Evolutionary conservation across 1,140 invertebrate genomes (phyloP).

Genomic region (Contarinia nasturtii): DNA sequence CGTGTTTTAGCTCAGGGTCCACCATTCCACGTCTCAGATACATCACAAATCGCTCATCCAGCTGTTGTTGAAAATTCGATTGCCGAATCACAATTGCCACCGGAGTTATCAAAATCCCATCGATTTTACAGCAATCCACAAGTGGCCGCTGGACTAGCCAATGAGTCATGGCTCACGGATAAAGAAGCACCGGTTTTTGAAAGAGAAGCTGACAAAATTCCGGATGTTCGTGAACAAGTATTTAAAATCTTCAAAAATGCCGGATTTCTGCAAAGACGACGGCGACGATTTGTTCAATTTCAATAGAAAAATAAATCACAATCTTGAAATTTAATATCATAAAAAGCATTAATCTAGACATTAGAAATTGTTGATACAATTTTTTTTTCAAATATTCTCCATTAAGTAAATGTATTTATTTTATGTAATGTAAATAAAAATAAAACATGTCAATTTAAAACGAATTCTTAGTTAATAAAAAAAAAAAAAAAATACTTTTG

Average conservation of each 20-base stretch:
- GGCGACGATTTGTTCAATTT: neutral
- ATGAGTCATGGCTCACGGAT: slow-evolving; percentile 51
- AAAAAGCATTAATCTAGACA: too few species aligned
- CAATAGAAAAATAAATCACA: too few species aligned
- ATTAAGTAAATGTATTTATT: too few species aligned
- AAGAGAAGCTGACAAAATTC: slow-evolving; percentile 58
- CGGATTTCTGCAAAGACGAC: slow-evolving; percentile 29
- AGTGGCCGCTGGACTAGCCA: slow-evolving; percentile 45
- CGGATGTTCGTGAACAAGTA: slow-evolving; percentile 49
- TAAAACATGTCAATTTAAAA: too few species aligned
- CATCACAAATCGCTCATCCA: slow-evolving; percentile 25
- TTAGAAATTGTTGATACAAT: too few species aligned
- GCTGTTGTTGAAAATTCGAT: slow-evolving; percentile 35
- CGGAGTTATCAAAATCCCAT: slow-evolving; percentile 38
- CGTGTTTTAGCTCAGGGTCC: too few species aligned
- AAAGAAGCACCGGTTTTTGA: slow-evolving; percentile 55
- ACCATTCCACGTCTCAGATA: too few species aligned
- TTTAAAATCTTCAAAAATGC: slow-evolving; percentile 50
- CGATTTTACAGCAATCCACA: slow-evolving; percentile 55
- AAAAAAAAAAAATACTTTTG: too few species aligned
- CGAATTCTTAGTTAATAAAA: too few species aligned
- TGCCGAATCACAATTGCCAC: slow-evolving; percentile 34
- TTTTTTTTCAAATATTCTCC: too few species aligned
- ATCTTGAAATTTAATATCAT: too few species aligned
- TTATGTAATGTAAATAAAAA: too few species aligned